Base-by-base conservation (phyloP, 2,113 vertebrate species). In the Nothocercus nigrocapillus region DNA sequence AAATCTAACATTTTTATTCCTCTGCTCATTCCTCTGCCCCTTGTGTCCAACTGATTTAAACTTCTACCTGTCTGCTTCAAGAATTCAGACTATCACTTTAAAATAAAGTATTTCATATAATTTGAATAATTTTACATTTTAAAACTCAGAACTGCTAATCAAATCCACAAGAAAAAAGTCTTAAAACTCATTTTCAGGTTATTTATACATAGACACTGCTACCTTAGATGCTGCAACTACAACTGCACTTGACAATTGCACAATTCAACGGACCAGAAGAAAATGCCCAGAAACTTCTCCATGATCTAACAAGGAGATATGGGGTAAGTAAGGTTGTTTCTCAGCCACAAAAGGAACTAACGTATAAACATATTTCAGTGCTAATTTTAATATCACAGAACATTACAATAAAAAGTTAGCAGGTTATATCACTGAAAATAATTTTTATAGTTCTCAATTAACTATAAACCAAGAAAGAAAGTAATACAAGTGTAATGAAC, bases 401-500 rank as follows among this genome's bases (percentile, higher is more conserved):
- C 83, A 51, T 4, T 38, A 32, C 30, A 94, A 77, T 44, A 61
- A 76, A 68, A 82, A 16, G 10, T 27, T 38, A 72, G 34, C 69
- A 38, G 11, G 25, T 93, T 5, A 59, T 32, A 62, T 28, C 9
- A 82, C 17, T 18, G 36, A 88, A 86, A 86, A 4, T 21, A 85
- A 79, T 76, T 87, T 92, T 82, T 92, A 54, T 54, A 82, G 70
- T 21, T 72, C 45, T 91, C 76, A 87, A 22, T 70, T 69, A 88
- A 30, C 40, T 77, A 40, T 25, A 93, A 89, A 59, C 5, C 25
- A 77, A n/a, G 34, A 90, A 88, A 88, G 56, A 51, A 85, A 87
- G 56, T 40, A 45, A 85, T 28, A 69, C 8, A 76, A 51, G 28
- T 42, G 54, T 5, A 62, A 45, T 16, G 22, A 79, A 58, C n/a